Percentiles rank a stretch among this genome's conserved stretches.
Conservation (phyloP, 2,888 invertebrate species). For the Cryptocheilus praepositus region DNA sequence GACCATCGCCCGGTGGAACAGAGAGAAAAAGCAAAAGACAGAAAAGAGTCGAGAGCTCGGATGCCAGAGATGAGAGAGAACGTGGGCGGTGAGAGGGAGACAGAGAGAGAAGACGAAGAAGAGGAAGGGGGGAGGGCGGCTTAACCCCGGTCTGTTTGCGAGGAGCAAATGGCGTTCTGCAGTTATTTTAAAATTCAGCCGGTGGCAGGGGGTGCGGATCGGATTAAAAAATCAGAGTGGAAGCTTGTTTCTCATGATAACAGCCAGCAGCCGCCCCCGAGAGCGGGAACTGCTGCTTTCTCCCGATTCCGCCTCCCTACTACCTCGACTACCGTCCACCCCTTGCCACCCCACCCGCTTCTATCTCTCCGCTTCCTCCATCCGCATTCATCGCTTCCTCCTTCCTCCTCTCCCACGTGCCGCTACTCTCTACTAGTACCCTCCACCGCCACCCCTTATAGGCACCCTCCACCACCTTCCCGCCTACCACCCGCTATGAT, state of each 20-base stretch:
- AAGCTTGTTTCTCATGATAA: slow-evolving; percentile 76
- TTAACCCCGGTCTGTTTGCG: slow-evolving; percentile 73
- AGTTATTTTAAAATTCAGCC: slow-evolving; percentile 76
- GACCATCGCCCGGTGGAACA: slow-evolving; percentile 22
- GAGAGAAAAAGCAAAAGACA: slow-evolving; percentile 26
- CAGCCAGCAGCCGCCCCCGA: slow-evolving; percentile 62
- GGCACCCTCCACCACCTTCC: slow-evolving; percentile 11
- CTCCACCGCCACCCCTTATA: slow-evolving; percentile 11
- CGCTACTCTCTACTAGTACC: slow-evolving; percentile 2
- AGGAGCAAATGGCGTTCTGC: slow-evolving; percentile 76
- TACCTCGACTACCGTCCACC: slow-evolving; percentile 18
- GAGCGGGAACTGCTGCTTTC: slow-evolving; percentile 67
- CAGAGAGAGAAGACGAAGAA: slow-evolving; percentile 46
- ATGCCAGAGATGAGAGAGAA: slow-evolving; percentile 13
- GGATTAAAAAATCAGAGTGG: slow-evolving; percentile 77
- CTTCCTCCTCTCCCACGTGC: slow-evolving; percentile 19
- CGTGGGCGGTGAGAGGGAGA: slow-evolving; percentile 44
- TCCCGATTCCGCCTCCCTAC: slow-evolving; percentile 53
- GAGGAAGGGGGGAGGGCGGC: slow-evolving; percentile 50
- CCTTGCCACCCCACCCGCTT: slow-evolving; percentile 34
- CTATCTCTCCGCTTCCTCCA: slow-evolving; percentile 50
- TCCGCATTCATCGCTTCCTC: slow-evolving; percentile 36
- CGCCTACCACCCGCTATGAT: slow-evolving; percentile 24
- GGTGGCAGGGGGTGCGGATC: slow-evolving; percentile 68
- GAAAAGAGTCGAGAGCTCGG: slow-evolving; percentile 29